Percentiles rank a stretch among this genome's conserved stretches.
Evolutionary conservation across 2,888 invertebrate species (phyloP).

Genomic region (Minunthozetes semirufus): DNA sequence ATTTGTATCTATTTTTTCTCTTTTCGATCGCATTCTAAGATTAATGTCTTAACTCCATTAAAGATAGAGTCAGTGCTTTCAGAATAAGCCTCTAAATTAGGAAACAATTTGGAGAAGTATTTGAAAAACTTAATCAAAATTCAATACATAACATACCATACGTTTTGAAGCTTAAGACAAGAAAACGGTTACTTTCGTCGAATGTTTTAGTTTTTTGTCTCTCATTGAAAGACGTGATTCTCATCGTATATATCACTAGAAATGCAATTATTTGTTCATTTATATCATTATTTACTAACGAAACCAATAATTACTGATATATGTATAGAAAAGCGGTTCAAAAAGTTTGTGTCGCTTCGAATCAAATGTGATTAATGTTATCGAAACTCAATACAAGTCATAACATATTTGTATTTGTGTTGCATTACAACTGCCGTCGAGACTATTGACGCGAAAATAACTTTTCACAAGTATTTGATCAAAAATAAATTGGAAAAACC

Average conservation of each 20-base stretch:
- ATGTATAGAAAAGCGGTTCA: slow-evolving; percentile 5
- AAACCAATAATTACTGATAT: not conserved
- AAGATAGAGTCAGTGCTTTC: not conserved
- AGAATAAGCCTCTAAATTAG: slow-evolving; percentile 16
- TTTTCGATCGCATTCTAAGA: not conserved
- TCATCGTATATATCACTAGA: not conserved
- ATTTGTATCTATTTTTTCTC: not conserved
- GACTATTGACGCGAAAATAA: slow-evolving; percentile 4
- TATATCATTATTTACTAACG: slow-evolving; percentile 21
- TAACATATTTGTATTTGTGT: not conserved
- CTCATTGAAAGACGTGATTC: slow-evolving; percentile 2
- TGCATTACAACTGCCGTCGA: not conserved
- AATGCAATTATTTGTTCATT: slow-evolving; percentile 21
- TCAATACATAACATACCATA: slow-evolving; percentile 9
- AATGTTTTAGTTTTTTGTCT: slow-evolving; percentile 10
- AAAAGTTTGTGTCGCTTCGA: not conserved
- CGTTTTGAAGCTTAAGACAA: not conserved
- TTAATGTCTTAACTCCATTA: slow-evolving; percentile 12
- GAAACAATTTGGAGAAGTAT: slow-evolving; percentile 15
- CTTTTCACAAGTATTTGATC: not conserved
- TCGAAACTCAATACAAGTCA: not conserved
- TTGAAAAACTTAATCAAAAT: slow-evolving; percentile 25
- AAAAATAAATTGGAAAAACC: slow-evolving; percentile 1
- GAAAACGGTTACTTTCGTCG: not conserved
- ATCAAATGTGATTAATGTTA: slow-evolving; percentile 28